A percentile compares a stretch with the other conserved stretches of the same genome.
phyloP scores from a whole-genome alignment of 1,140 invertebrate genomes.

The Elymnias hypermnestra region DNA sequence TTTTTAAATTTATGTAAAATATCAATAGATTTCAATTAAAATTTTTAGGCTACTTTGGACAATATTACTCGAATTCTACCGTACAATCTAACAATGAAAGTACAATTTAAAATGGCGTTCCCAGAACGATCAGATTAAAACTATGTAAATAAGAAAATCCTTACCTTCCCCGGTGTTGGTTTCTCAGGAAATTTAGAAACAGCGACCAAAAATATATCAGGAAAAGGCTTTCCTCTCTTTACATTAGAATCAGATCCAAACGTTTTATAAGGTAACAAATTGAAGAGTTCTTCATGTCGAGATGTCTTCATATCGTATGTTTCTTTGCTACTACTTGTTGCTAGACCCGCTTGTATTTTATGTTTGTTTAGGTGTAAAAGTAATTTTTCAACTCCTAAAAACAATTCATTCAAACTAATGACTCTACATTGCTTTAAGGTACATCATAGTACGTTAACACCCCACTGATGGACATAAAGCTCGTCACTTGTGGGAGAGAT shows the following conservation, averaged over 20 bases:
- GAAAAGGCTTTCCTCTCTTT: slow-evolving; percentile 85
- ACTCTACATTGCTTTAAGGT: too few species aligned
- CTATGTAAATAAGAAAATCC: neutral
- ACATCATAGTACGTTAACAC: too few species aligned
- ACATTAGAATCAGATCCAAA: slow-evolving; percentile 84
- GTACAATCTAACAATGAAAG: too few species aligned
- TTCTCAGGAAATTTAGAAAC: slow-evolving; percentile 81
- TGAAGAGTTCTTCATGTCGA: slow-evolving; percentile 82
- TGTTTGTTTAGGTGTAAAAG: slow-evolving; percentile 81
- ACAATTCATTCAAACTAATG: too few species aligned
- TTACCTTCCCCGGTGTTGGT: slow-evolving; percentile 75
- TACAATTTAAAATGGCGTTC: too few species aligned
- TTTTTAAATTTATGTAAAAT: too few species aligned
- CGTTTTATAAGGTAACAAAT: slow-evolving; percentile 80
- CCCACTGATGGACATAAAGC: too few species aligned
- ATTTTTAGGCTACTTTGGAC: too few species aligned
- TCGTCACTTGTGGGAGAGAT: too few species aligned
- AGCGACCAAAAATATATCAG: slow-evolving; percentile 86
- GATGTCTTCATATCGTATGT: slow-evolving; percentile 81
- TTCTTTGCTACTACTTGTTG: slow-evolving; percentile 82
- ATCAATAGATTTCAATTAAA: too few species aligned
- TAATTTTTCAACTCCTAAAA: slow-evolving; percentile 75
- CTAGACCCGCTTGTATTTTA: slow-evolving; percentile 82
- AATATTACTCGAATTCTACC: too few species aligned
- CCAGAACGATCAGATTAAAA: too few species aligned